phyloP scores from a whole-genome alignment of 2,797 vertebrate species.

The Myotis daubentonii region DNA sequence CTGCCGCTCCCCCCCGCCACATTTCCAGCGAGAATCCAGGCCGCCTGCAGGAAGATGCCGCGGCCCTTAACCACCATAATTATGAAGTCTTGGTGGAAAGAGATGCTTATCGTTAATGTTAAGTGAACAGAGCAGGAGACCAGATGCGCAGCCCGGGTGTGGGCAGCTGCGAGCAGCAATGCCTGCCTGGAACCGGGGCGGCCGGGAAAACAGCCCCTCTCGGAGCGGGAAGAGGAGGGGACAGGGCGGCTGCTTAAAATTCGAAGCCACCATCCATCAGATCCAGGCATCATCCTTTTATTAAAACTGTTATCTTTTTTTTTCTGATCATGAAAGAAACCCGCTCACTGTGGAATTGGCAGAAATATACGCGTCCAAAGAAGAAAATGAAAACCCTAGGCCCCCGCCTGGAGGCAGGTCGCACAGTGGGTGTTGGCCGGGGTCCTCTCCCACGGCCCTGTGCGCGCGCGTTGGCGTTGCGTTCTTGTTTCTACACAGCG shows the following conservation, averaged over 20 bases:
- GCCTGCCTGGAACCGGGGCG: not conserved
- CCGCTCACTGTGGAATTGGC: not conserved
- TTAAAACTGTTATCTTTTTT: not conserved
- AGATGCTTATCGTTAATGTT: constrained; percentile 5
- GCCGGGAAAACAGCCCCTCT: rapidly evolving
- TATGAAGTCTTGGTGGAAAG: constrained; percentile 23
- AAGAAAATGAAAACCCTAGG: rapidly evolving
- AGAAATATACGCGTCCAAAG: not conserved
- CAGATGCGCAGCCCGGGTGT: not conserved
- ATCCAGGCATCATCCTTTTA: not conserved
- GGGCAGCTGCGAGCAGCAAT: rapidly evolving
- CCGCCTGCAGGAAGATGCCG: not conserved
- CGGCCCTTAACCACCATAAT: not conserved
- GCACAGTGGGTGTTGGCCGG: rapidly evolving
- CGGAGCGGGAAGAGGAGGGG: not conserved
- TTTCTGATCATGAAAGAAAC: not conserved
- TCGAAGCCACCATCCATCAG: not conserved
- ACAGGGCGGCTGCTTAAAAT: not conserved
- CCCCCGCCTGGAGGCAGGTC: rapidly evolving
- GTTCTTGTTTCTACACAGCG: not conserved
- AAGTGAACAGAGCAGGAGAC: not conserved
- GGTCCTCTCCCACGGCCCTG: not conserved
- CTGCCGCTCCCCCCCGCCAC: not conserved
- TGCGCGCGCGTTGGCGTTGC: rapidly evolving
- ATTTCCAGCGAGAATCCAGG: not conserved